Evolutionary conservation across 2,113 vertebrate species (phyloP).

Genomic region (Hiodon tergisus): DNA sequence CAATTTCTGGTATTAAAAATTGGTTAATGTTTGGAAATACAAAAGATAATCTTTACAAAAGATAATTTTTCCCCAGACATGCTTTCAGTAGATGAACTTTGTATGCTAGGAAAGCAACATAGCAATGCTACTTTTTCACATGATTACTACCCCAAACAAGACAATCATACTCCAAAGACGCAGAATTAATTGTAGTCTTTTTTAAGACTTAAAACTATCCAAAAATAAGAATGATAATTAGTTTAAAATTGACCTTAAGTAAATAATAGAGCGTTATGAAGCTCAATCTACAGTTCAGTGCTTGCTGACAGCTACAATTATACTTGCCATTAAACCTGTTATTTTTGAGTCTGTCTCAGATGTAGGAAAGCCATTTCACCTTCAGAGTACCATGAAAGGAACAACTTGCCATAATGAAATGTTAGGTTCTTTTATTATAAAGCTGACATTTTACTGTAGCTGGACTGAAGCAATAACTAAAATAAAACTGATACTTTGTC

Average conservation of each 20-base stretch:
- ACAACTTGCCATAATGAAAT: no score
- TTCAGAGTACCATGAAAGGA: no score
- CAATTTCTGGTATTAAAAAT: no score
- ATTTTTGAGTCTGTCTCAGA: slow-evolving; percentile 19
- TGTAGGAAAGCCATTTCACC: no score
- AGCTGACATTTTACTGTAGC: no score
- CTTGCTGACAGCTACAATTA: slow-evolving; percentile 22
- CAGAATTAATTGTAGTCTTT: slow-evolving; percentile 53
- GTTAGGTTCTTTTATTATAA: no score
- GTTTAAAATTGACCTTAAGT: slow-evolving; percentile 44
- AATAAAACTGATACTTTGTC: no score
- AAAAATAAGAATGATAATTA: slow-evolving; percentile 46
- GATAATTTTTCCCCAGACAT: neutral
- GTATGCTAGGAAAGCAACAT: slow-evolving; percentile 53
- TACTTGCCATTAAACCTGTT: slow-evolving; percentile 40
- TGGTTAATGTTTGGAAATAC: no score
- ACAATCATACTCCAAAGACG: slow-evolving; percentile 53
- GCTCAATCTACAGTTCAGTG: slow-evolving; percentile 31
- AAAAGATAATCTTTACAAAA: neutral
- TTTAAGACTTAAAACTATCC: slow-evolving; percentile 50
- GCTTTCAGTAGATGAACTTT: slow-evolving; percentile 31
- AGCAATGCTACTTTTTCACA: slow-evolving; percentile 49
- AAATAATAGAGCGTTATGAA: slow-evolving; percentile 45
- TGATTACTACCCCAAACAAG: slow-evolving; percentile 45
- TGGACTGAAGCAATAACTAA: no score